Evolutionary conservation across 2,888 invertebrate genomes (phyloP), one percentile per base, ranked within the genome.

Genomic region (Aphodius sticticus): DNA sequence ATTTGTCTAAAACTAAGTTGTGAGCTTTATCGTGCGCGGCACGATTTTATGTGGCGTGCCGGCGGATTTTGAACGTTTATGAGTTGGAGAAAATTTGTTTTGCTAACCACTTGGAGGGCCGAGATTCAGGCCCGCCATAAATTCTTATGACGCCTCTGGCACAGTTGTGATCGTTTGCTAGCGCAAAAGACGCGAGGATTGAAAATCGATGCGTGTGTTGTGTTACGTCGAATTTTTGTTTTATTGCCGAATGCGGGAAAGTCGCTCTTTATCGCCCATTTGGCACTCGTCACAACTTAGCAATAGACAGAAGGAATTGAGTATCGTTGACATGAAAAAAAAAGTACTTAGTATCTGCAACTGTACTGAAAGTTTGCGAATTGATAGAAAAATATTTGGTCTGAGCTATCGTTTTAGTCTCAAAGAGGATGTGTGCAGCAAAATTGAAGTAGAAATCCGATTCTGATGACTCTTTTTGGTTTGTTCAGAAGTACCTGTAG

Each of bases 1-100:
- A 79, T 79, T 79, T 79, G 79, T 79, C 79, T 79, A 69, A 77
- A 79, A 79, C 79, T 77, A 79, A 77, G 77, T 79, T 72, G 77
- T 71, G 70, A 69, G 78, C 38, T 78, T 78, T 78, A 78, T 78
- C 78, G 78, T 69, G 70, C 53, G 78, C 76, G 78, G 76, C 76
- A 37, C 76, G 76, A 70, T 78, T 78, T 78, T 78, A 78, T 78
- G 70, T 38, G 76, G 76, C 70, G 69, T 70, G 76, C 37, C 69
- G 78, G 53, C 26, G 76, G 70, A 78, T 78, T 78, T 78, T 76
- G 79, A 79, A 78, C 78, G 74, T 78, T 78, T 78, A 78, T 78
- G 78, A 78, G 78, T 74, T 36, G 78, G 69, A 15, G 78, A 69
- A 69, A 72, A 69, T 75, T 36, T 37, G 69, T 69, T 69, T 77